These are phyloP conservation scores for Chiloscyllium punctatum DNA, from an alignment of 2,797 vertebrate genomes.

Conservation along the genomic window DNA sequence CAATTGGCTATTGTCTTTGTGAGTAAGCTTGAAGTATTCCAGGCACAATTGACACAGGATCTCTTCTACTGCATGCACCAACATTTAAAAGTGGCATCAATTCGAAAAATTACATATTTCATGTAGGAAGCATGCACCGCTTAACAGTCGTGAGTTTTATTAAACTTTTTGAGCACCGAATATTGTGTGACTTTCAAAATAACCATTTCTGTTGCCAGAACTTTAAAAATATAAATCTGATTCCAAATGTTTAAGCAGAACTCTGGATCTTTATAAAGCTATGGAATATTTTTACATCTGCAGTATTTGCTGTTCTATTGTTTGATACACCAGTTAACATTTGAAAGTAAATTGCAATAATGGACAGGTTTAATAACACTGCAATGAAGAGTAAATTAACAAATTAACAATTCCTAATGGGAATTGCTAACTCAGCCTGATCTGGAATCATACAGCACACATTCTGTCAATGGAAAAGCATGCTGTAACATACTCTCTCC, in stretches of 20 bases:
- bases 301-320: background rate
- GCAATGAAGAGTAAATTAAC: background rate
- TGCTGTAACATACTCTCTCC: background rate
- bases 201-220: background rate
- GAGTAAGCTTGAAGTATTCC: background rate
- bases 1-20: background rate
- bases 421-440: background rate
- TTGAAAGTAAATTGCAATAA: background rate
- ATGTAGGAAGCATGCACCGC: background rate
- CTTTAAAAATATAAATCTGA: background rate
- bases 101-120: background rate
- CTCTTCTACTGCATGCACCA: background rate
- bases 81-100: background rate
- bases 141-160: background rate
- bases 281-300: background rate
- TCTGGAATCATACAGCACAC: background rate
- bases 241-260: background rate
- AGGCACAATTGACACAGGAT: background rate
- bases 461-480: background rate
- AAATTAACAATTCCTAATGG: background rate
- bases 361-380: background rate
- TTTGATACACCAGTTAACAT: background rate
- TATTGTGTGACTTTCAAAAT: background rate
- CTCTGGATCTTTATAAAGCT: background rate
- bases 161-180: background rate